A percentile compares a stretch with the other conserved stretches of the same genome.
These are phyloP conservation scores for Sinotaia quadrata DNA, from an alignment of 2,888 invertebrate species.

Conservation along the genomic window DNA sequence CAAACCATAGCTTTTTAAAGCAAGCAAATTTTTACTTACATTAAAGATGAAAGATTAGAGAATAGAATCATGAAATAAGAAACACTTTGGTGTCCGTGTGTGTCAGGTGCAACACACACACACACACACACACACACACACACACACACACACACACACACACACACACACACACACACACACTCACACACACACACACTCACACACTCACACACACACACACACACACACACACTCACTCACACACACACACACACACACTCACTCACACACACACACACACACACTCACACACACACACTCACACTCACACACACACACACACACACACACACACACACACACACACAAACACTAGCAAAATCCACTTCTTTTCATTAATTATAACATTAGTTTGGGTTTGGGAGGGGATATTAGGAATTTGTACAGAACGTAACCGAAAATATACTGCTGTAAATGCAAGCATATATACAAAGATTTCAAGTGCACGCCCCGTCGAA, in stretches of 20 bases:
- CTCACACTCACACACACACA: constrained; percentile 1
- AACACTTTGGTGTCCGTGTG: too few species aligned
- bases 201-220: neutral
- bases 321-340: constrained; percentile 14
- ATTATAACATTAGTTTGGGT: too few species aligned
- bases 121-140: neutral
- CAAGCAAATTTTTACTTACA: too few species aligned
- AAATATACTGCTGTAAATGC: too few species aligned
- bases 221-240: constrained; percentile 14
- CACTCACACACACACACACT: neutral
- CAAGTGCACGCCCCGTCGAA: too few species aligned
- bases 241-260: constrained; percentile 24
- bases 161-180: neutral
- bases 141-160: neutral
- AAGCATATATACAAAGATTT: too few species aligned
- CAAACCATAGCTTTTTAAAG: too few species aligned
- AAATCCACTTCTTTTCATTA: neutral
- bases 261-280: constrained; percentile 7
- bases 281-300: constrained; percentile 22
- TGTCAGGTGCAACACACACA: neutral
- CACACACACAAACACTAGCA: too few species aligned
- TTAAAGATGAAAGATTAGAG: too few species aligned
- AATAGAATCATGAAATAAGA: too few species aligned
- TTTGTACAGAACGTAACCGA: too few species aligned
- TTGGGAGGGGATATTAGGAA: too few species aligned